Base-by-base conservation (phyloP, 2,888 invertebrate species). In the Heliconius cydno region DNA sequence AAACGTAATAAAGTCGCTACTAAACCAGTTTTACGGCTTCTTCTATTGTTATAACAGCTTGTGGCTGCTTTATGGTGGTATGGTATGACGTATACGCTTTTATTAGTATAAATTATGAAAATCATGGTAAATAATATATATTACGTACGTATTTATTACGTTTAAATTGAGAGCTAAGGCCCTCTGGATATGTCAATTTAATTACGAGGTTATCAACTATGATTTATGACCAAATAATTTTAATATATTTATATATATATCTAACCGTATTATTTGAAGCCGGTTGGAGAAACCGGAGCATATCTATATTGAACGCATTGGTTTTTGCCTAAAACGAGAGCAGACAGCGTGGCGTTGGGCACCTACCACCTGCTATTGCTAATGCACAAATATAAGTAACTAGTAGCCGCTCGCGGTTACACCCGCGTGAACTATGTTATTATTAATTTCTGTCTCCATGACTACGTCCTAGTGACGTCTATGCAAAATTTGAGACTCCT, bases 11-110 rank as follows among this genome's bases (percentile, higher is more conserved):
- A 81, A 81, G 79, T 71, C 65, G 34, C 74, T 65, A 70, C 76
- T 66, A 81, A 78, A 76, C 78, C 76, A 70, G 76, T 79, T 82
- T 80, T 79, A 81, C 72, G 76, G 73, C 78, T 79, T 74, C 76
- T 67, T 78, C 73, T 60, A 81, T 77, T 79, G 76, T 81, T 82
- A 81, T 80, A 52, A 52, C 75, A 60, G 60, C 68, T 66, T 78
- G 79, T 76, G 71, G 41, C 60, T 76, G 76, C 19, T 78, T 82
- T 74, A 78, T 46, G n/a, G n/a, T n/a, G n/a, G n/a, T n/a, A n/a
- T n/a, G 38, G 71, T n/a, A 57, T 73, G 71, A 80, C 67, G 67
- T 78, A 73, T 60, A 22, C 10, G 25, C 63, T 46, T 25, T 25
- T 52, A 65, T 52, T 65, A 38, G 41, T 15, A 60, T 67, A 73